phyloP scores from a whole-genome alignment of 2,888 invertebrate species.

The Synergus japonicus region DNA sequence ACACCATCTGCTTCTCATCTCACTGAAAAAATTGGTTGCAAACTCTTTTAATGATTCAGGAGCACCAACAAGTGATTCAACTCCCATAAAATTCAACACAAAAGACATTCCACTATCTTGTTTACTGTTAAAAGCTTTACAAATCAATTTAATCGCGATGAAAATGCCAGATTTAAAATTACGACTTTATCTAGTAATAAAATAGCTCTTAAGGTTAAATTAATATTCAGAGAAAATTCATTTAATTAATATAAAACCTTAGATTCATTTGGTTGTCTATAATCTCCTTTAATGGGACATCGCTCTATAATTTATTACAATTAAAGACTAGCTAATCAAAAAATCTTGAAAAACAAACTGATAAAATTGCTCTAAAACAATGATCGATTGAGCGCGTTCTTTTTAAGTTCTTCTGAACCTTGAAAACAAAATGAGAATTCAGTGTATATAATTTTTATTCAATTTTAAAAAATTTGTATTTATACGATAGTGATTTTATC shows the following conservation, averaged over 20 bases:
- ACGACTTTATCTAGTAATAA: slow-evolving; percentile 5
- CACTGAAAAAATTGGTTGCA: slow-evolving; percentile 47
- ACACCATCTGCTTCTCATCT: slow-evolving; percentile 71
- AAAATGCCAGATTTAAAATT: neutral
- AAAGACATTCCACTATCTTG: neutral
- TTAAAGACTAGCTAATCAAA: neutral
- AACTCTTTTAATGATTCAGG: slow-evolving; percentile 32
- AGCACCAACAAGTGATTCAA: slow-evolving; percentile 41
- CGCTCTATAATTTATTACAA: neutral
- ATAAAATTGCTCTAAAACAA: neutral
- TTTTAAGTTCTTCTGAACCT: neutral
- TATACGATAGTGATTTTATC: neutral
- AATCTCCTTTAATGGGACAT: neutral
- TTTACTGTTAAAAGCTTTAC: neutral
- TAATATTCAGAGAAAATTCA: neutral
- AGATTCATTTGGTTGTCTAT: neutral
- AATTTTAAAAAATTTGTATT: neutral
- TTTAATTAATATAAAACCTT: neutral
- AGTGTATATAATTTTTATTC: neutral
- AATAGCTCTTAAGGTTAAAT: neutral
- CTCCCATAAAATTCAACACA: neutral
- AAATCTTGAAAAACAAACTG: neutral
- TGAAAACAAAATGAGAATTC: neutral
- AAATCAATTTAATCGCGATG: slow-evolving; percentile 6
- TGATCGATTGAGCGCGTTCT: neutral